Percentiles rank a stretch among this genome's conserved stretches.
Conservation (phyloP, 30 jellyfish, hydroid and myxozoan species). For the Pseudorhiza aurosa region DNA sequence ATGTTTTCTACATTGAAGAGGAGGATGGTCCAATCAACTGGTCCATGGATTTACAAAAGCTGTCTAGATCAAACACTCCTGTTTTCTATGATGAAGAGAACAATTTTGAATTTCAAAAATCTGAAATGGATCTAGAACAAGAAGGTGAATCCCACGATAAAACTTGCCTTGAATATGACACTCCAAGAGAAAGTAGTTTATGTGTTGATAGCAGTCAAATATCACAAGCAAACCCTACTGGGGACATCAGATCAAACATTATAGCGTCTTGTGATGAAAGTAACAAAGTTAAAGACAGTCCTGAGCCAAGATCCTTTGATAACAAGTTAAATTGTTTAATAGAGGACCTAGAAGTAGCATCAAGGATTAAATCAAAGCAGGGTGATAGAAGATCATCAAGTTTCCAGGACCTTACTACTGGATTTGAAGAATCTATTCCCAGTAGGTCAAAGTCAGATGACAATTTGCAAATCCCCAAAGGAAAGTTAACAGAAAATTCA, state of each 20-base stretch:
- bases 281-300: neutral
- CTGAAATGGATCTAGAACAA: neutral
- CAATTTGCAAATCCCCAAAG: neutral
- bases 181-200: neutral
- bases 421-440: neutral
- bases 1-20: conserved; percentile 62
- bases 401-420: neutral
- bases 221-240: neutral
- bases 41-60: conserved; percentile 60
- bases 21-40: conserved; percentile 44
- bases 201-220: neutral
- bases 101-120: neutral
- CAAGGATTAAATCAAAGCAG: neutral
- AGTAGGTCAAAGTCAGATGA: neutral
- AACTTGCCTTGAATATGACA: neutral
- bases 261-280: neutral
- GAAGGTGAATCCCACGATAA: neutral
- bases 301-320: conserved; percentile 9
- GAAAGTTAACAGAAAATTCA: neutral
- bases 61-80: conserved; percentile 38
- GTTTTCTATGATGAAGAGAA: conserved; percentile 8
- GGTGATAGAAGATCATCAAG: neutral
- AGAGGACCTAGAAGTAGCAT: neutral
- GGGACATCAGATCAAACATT: neutral
- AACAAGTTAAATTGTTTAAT: neutral